phyloP scores from a whole-genome alignment of 2,113 vertebrate genomes.

The Trochalopteron elliotii region DNA sequence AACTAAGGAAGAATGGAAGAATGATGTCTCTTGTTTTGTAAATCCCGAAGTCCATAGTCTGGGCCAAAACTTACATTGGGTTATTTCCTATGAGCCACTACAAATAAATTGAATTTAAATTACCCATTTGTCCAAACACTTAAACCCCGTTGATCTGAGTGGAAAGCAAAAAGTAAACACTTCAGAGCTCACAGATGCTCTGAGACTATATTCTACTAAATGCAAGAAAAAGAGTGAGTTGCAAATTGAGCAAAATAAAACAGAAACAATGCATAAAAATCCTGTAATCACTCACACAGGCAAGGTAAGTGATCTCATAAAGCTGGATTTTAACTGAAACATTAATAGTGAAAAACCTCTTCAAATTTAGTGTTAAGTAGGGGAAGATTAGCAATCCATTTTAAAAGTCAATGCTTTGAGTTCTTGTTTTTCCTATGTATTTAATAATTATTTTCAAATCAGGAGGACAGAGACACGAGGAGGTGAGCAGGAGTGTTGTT shows the following conservation, averaged over 20 bases:
- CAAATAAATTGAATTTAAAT: not conserved
- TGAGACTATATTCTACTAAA: not conserved
- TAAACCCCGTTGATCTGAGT: not conserved
- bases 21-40: not conserved
- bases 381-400: not conserved
- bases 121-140: not conserved
- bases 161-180: not conserved
- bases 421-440: not conserved
- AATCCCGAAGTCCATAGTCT: accelerated
- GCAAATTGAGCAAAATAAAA: not conserved
- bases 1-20: not conserved
- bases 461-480: not conserved
- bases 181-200: not conserved
- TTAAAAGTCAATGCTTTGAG: not conserved
- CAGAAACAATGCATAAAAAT: not conserved
- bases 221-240: not conserved
- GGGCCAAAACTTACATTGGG: not conserved
- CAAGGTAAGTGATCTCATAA: not conserved
- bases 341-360: not conserved
- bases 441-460: not conserved
- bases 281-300: not conserved
- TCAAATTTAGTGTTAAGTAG: not conserved
- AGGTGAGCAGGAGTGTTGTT: not conserved
- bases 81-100: not conserved
- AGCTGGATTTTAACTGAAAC: not conserved